Base-by-base conservation (phyloP, 2,888 invertebrate genomes). In the Phania funesta region DNA sequence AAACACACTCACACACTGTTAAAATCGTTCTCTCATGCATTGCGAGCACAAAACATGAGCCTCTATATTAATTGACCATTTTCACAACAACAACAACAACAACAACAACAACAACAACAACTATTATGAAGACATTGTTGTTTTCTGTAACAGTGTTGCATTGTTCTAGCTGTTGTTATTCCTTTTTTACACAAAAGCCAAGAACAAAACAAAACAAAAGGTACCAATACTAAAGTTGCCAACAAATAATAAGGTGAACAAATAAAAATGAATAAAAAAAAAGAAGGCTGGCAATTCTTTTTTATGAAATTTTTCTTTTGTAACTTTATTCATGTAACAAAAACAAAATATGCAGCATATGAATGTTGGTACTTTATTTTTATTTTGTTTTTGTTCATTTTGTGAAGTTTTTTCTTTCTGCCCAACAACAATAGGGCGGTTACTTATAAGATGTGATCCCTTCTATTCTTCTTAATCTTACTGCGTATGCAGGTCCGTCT, bases 351-450 rank as follows among this genome's bases (percentile, higher is more conserved):
- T n/a, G n/a, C n/a, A n/a, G n/a, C 20, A 13, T 48, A 26, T 26
- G 44, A 52, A 44, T 68, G 68, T 71, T 71, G 38, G 64, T 64
- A 46, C 32, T 73, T 71, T 20, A 38, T 71, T 71, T 50, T 60
- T 60, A 71, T 71, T 29, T 29, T n/a, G 20, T 56, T 44, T 52
- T 32, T 44, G 16, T 73, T 35, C 24, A 52, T 35, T 6, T 54
- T 35, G n/a, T n/a, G 32, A 26, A 29, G 8, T 54, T 26, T 1
- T 52, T 24, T 20, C n/a, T 20, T 54, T 68, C 13, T 44, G 20
- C 18, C 20, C 20, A 38, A 52, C 60, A 81, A 81, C 80, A 81
- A 76, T 81, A 76, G 80, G 80, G 80, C 80, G 80, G 80, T 73
- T 52, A 73, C 76, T 81, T 76, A 48, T 62, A 68, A 77, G 62